A percentile compares a stretch with the other conserved stretches of the same genome.
Conservation (phyloP, 2,113 vertebrate species). For the Charina bottae region DNA sequence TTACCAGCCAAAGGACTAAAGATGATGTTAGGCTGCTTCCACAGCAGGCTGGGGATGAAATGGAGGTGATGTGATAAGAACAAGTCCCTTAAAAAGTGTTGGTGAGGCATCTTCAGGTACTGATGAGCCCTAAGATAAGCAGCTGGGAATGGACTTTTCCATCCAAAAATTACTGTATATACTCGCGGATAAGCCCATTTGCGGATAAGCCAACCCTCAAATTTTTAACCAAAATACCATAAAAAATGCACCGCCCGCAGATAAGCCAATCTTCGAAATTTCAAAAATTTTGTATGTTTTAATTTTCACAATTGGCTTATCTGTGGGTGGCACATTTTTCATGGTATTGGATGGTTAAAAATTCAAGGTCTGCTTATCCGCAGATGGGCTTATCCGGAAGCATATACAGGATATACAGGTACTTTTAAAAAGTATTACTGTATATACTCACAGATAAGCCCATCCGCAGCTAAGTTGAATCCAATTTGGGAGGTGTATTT, state of each 20-base stretch:
- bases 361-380: not conserved
- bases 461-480: not conserved
- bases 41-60: not conserved
- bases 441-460: not conserved
- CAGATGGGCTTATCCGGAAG: not conserved
- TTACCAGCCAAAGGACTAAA: not conserved
- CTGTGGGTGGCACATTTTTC: not conserved
- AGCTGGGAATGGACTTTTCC: not conserved
- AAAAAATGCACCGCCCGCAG: not conserved
- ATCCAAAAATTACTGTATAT: not conserved
- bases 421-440: not conserved
- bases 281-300: not conserved
- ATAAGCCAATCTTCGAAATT: not conserved
- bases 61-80: not conserved
- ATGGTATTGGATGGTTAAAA: not conserved
- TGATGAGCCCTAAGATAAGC: not conserved
- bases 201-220: not conserved
- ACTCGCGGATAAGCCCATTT: not conserved
- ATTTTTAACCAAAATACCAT: not conserved
- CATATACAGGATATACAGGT: not conserved
- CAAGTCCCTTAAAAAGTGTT: not conserved
- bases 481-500: not conserved
- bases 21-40: not conserved
- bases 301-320: not conserved
- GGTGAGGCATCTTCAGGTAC: not conserved